A percentile compares a stretch with the other conserved stretches of the same genome.
Evolutionary conservation across 1,140 invertebrate species (phyloP).

Genomic region (Drosophila sproati): DNA sequence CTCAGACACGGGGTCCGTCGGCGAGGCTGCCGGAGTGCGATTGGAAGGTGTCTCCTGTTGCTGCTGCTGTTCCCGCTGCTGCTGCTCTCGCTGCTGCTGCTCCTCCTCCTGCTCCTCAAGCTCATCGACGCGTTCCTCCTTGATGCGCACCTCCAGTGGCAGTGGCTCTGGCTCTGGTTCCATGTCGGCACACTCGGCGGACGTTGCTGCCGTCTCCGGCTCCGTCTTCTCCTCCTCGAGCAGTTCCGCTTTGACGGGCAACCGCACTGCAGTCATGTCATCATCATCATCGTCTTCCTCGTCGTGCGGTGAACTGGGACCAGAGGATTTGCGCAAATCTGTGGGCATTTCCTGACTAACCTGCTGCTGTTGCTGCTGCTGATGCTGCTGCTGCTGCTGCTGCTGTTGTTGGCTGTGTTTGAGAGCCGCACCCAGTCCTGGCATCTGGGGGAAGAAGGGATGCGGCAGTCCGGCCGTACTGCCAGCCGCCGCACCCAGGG

Average conservation of each 20-base stretch:
- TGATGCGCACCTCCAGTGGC: conserved; percentile 68
- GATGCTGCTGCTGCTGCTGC: conserved; percentile 46
- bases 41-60: background rate
- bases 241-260: conserved; percentile 57
- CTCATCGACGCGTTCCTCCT: conserved; percentile 70
- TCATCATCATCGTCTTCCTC: conserved; percentile 20
- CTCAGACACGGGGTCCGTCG: background rate
- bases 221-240: conserved; percentile 46
- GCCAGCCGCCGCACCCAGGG: conserved; percentile 58
- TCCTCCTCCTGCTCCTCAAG: conserved; percentile 33
- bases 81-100: background rate
- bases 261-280: background rate
- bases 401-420: conserved; percentile 19
- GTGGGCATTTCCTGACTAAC: conserved; percentile 91
- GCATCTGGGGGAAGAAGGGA: conserved; percentile 71
- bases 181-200: conserved; percentile 1
- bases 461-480: conserved; percentile 57
- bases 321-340: conserved; percentile 90
- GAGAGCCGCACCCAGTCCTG: conserved; percentile 86
- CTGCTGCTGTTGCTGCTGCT: conserved; percentile 50
- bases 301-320: conserved; percentile 53
- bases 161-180: conserved; percentile 56
- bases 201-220: conserved; percentile 12
- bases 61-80: conserved; percentile 2
- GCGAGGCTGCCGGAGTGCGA: conserved; percentile 27